Evolutionary conservation across 2,888 invertebrate genomes (phyloP).

Genomic region (Oxystoma pomonae): DNA sequence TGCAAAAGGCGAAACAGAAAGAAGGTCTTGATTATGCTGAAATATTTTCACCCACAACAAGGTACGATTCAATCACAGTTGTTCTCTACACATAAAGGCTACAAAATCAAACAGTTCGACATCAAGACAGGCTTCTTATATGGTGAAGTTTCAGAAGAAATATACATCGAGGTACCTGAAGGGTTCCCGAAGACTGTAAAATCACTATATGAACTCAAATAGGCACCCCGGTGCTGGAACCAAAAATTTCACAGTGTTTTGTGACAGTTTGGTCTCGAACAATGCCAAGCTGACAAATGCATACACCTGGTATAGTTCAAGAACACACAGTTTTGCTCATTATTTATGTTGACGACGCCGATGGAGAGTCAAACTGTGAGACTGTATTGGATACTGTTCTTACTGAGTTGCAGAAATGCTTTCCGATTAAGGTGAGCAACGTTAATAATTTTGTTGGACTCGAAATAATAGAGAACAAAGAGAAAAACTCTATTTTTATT

Average conservation of each 20-base stretch:
- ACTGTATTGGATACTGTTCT: neutral
- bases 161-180: neutral
- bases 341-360: neutral
- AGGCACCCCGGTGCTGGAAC: neutral
- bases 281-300: neutral
- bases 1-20: neutral
- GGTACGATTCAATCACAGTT: too few species aligned
- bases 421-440: neutral
- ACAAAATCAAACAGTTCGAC: conserved; percentile 1
- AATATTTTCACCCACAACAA: neutral
- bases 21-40: neutral
- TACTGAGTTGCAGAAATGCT: neutral
- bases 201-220: neutral
- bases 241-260: neutral
- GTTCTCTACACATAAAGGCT: neutral
- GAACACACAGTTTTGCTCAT: neutral
- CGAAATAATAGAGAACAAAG: neutral
- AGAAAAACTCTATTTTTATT: neutral
- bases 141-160: neutral
- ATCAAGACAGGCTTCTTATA: neutral
- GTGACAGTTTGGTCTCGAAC: neutral
- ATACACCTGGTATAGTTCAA: neutral
- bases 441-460: conserved; percentile 1
- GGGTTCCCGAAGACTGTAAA: neutral
- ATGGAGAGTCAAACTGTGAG: neutral